Percentiles rank a stretch among this genome's conserved stretches.
phyloP scores from a whole-genome alignment of 2,113 vertebrate genomes.

The Mastomys natalensis region DNA sequence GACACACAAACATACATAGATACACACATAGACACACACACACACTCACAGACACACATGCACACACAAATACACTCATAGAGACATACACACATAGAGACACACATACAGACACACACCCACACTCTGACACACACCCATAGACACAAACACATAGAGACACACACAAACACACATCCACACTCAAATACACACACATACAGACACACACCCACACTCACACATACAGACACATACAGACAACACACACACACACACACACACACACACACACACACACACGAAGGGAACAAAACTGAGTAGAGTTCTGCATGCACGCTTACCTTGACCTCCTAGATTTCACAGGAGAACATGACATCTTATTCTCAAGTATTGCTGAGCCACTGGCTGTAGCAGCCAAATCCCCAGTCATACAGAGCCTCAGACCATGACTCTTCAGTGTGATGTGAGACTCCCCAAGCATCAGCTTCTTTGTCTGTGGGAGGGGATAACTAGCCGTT shows the following conservation, averaged over 20 bases:
- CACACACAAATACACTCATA: no score
- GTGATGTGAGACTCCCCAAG: background rate
- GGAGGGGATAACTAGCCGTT: background rate
- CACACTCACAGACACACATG: background rate
- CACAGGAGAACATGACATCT: background rate
- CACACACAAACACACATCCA: background rate
- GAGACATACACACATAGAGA: background rate
- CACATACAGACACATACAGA: accelerated
- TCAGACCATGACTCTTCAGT: background rate
- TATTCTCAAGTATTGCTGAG: background rate
- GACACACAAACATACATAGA: background rate
- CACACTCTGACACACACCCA: background rate
- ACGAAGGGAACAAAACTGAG: background rate
- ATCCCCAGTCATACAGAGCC: background rate
- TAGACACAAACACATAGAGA: background rate
- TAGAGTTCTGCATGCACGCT: background rate
- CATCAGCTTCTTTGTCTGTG: background rate
- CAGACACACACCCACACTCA: background rate
- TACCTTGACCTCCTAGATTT: background rate
- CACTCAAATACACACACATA: background rate
- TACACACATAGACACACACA: accelerated
- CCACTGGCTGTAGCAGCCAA: background rate
- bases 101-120: accelerated
- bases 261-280: background rate
- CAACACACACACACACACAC: background rate